Percentiles rank a stretch among this genome's conserved stretches.
Evolutionary conservation across 2,888 invertebrate species (phyloP).

Genomic region (Melanargia galathea): DNA sequence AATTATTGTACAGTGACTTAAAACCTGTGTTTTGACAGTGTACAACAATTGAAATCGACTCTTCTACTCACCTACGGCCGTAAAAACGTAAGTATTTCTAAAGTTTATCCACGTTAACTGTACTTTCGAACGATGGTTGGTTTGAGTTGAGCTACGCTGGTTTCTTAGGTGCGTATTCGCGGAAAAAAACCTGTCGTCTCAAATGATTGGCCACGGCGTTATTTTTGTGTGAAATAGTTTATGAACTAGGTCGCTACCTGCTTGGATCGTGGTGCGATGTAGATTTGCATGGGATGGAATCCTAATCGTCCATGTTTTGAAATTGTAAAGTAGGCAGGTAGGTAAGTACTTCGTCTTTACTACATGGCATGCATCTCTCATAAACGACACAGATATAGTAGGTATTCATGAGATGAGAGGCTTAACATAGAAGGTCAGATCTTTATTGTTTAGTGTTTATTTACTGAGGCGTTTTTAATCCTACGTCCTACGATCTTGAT

Average conservation of each 20-base stretch:
- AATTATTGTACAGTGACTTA: slow-evolving; percentile 50
- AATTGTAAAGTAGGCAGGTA: not conserved
- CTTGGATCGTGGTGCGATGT: slow-evolving; percentile 12
- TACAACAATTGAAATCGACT: slow-evolving; percentile 51
- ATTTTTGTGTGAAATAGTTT: slow-evolving; percentile 47
- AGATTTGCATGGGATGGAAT: slow-evolving; percentile 19
- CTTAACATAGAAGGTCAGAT: too few species aligned
- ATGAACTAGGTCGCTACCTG: slow-evolving; percentile 54
- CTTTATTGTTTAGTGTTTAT: too few species aligned
- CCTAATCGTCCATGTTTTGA: slow-evolving; percentile 15
- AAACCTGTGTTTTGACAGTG: slow-evolving; percentile 46
- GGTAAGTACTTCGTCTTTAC: too few species aligned
- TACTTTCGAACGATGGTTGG: slow-evolving; percentile 65
- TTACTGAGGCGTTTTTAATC: too few species aligned
- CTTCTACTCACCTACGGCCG: slow-evolving; percentile 58
- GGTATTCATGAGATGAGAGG: too few species aligned
- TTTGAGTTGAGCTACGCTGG: slow-evolving; percentile 58
- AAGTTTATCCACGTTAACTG: slow-evolving; percentile 62
- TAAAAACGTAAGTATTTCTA: slow-evolving; percentile 68
- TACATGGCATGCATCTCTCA: too few species aligned
- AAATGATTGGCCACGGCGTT: slow-evolving; percentile 51
- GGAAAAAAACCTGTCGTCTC: slow-evolving; percentile 64
- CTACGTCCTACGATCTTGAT: too few species aligned
- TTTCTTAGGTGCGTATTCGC: slow-evolving; percentile 63
- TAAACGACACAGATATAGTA: too few species aligned